Base-by-base conservation (phyloP, 2,888 invertebrate species). In the Drosophila subsilvestris region DNA sequence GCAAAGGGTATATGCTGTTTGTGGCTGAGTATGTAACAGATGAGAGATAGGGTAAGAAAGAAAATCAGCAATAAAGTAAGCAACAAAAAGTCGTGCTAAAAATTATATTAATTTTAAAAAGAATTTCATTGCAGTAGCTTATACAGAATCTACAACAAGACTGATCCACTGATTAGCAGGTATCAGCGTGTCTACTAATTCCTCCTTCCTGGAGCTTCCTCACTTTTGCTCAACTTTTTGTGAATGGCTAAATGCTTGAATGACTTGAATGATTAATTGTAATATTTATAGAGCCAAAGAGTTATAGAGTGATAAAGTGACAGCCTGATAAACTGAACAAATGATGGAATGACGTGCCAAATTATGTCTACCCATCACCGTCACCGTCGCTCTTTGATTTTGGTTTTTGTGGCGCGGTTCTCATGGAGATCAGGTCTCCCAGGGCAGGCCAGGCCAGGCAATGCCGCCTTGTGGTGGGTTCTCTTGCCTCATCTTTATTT, bases 371-470 rank as follows among this genome's bases (percentile, higher is more conserved):
- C 17, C 29, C n/a, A n/a, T 10, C 14, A n/a, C n/a, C n/a, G n/a
- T n/a, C n/a, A n/a, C 14, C 37, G 6, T 37, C 4, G 37, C 37
- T 14, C 14, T 37, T 12, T 6, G 37, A 37, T 37, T 37, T 37
- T 8, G 25, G 2, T 37, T 32, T 37, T 5, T 37, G 14, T 6
- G 14, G 2, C 14, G 14, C 14, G 37, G 49, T 72, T 78, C 76
- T 63, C 80, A 76, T 76, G 37, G 63, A 73, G 76, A 62, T 67
- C 62, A 62, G 51, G 56, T 68, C 53, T 37, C 37, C 2, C 37
- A 37, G 37, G 37, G 14, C 37, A 37, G 14, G 37, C 37, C 37
- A 1, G 12, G 12, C 32, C 22, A 22, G 22, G 22, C 22, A 3
- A 22, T 4, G 32, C 32, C 32, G 32, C 37, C 37, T 37, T 14